Percentiles rank a stretch among this genome's conserved stretches.
Conservation (phyloP, 2,888 invertebrate species). For the Drosophila basisetae region DNA sequence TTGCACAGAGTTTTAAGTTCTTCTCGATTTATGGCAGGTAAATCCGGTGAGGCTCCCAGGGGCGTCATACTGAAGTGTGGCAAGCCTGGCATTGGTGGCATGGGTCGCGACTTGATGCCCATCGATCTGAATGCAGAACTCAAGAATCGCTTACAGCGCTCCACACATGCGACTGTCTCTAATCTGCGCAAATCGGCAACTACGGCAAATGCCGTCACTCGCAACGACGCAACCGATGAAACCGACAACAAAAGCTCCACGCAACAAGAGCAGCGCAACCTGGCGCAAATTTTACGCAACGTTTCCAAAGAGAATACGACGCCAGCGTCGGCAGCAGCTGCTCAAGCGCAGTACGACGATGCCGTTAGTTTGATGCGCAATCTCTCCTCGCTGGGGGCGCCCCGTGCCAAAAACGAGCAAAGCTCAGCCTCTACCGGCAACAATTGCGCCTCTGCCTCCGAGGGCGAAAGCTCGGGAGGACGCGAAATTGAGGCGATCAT, state of each 20-base stretch:
- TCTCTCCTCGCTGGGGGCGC: constrained; percentile 80
- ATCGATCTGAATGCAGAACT: constrained; percentile 84
- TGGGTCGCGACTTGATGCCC: constrained; percentile 83
- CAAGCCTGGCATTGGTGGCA: constrained; percentile 78
- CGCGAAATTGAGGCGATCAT: constrained; percentile 86
- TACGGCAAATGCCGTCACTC: constrained; percentile 69
- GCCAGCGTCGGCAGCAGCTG: background rate
- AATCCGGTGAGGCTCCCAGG: constrained; percentile 65
- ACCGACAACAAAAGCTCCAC: constrained; percentile 44
- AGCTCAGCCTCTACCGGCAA: constrained; percentile 11
- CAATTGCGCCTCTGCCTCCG: constrained; percentile 83
- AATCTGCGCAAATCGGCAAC: constrained; percentile 84
- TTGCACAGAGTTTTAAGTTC: background rate
- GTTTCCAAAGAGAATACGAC: constrained; percentile 81
- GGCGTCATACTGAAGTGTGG: constrained; percentile 82
- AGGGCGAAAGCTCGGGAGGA: constrained; percentile 86
- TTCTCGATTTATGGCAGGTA: constrained; percentile 35
- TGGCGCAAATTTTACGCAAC: constrained; percentile 81
- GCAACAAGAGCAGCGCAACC: constrained; percentile 69
- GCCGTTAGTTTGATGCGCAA: constrained; percentile 83
- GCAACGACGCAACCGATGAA: constrained; percentile 63
- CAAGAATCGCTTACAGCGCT: constrained; percentile 84
- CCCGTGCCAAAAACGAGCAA: constrained; percentile 33
- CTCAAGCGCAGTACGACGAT: constrained; percentile 79
- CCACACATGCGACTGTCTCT: constrained; percentile 83